These are phyloP conservation scores for Drosophila rellima DNA, from an alignment of 2,888 invertebrate genomes.

Conservation along the genomic window DNA sequence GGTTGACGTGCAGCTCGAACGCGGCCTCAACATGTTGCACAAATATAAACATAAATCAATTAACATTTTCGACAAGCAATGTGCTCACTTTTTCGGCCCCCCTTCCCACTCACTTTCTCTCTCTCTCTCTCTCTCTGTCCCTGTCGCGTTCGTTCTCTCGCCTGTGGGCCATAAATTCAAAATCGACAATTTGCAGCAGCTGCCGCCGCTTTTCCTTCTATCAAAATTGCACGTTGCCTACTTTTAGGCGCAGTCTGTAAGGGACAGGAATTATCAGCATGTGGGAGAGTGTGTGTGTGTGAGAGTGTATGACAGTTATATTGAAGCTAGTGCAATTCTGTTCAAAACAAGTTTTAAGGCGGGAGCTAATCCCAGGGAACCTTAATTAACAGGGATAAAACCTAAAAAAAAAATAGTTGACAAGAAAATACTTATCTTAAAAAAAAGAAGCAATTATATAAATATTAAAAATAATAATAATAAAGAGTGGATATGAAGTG, in stretches of 20 bases:
- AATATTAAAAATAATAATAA: too few species aligned
- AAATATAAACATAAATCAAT: slow-evolving; percentile 82
- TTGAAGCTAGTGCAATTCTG: neutral
- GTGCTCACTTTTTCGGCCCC: neutral
- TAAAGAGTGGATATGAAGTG: too few species aligned
- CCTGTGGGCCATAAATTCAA: slow-evolving; percentile 56
- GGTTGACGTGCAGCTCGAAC: slow-evolving; percentile 6
- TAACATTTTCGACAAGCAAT: slow-evolving; percentile 66
- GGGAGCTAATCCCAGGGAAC: neutral
- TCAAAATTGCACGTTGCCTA: slow-evolving; percentile 51
- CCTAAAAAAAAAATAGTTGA: neutral
- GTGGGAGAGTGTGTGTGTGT: neutral
- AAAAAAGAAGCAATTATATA: too few species aligned
- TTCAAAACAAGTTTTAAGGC: neutral
- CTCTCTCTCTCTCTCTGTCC: slow-evolving; percentile 3
- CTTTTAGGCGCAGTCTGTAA: slow-evolving; percentile 63
- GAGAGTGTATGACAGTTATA: neutral
- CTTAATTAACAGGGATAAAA: neutral
- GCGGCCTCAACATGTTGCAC: slow-evolving; percentile 77
- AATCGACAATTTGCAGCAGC: slow-evolving; percentile 71
- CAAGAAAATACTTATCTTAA: too few species aligned
- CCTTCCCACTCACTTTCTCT: neutral
- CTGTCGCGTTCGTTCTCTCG: slow-evolving; percentile 25
- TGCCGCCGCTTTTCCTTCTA: slow-evolving; percentile 29
- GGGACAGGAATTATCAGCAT: neutral